Evolutionary conservation across 2,888 invertebrate genomes (phyloP), one percentile per base, ranked within the genome.

Genomic region (Lasioglossum villosulum): DNA sequence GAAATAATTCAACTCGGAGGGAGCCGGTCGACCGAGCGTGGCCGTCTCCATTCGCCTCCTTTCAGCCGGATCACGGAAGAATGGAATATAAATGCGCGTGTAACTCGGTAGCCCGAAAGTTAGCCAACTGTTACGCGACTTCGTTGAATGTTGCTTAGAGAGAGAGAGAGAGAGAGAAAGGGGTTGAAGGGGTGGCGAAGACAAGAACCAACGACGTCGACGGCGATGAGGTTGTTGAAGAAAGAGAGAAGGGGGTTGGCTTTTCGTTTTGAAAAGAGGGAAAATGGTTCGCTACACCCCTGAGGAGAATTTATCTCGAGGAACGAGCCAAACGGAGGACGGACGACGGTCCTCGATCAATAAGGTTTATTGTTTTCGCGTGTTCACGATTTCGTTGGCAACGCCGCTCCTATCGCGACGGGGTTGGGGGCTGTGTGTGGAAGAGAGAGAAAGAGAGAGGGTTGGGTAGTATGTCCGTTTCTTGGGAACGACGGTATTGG

Each of bases 291-390:
- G 76, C 76, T 76, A 68, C 66, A 68, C 68, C 72, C 74, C 48
- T 14, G 37, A 52, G 59, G 66, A 52, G 34, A 79, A 75, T 79
- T 79, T 71, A 63, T 71, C 68, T 56, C 70, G 3, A 56, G 27
- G 52, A 59, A 48, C 70, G n/a, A 42, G 56, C 48, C 52, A 52
- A 66, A 34, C 66, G 79, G 75, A 83, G 48, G 75, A 77, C 39
- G 77, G 68, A 77, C 68, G 70, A 63, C 75, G 79, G 79, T 59
- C 59, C 59, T 52, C 66, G 79, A 86, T 86, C 86, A 77, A 86
- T 82, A 82, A 86, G 42, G 77, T 86, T 86, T 82, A 86, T 86
- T 78, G 86, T 86, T 86, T 82, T 86, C 86, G 52, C 82, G 78
- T 73, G 86, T 86, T 82, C 76, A 82, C 86, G 79, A 86, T 75